phyloP scores from a whole-genome alignment of 2,113 vertebrate species.

The Gobio gobio region DNA sequence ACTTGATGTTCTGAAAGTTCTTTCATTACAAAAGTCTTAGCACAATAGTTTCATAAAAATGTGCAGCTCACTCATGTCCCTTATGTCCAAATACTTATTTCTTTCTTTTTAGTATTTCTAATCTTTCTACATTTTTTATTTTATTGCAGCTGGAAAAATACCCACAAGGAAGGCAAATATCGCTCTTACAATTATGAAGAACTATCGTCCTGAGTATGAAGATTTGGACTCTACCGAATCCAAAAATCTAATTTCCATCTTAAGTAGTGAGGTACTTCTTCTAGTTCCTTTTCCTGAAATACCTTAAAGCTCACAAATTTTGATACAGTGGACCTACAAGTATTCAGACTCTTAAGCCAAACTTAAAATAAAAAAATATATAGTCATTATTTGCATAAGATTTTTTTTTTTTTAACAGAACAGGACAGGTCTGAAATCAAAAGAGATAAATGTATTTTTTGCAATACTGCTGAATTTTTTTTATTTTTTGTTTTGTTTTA shows the following conservation, averaged over 20 bases:
- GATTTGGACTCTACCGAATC: conserved; percentile 56
- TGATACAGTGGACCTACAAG: not conserved
- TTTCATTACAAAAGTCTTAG: not conserved
- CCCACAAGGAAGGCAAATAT: conserved; percentile 66
- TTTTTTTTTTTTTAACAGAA: not conserved
- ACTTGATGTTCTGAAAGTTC: not conserved
- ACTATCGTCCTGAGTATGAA: conserved; percentile 47
- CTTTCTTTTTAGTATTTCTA: not conserved
- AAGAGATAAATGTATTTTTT: not conserved
- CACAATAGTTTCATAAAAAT: not conserved
- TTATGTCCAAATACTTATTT: not conserved
- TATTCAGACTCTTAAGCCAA: not conserved
- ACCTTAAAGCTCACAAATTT: not conserved
- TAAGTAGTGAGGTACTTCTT: conserved; percentile 61
- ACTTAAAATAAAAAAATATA: not conserved
- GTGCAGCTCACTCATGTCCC: not conserved
- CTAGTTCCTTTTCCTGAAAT: not conserved
- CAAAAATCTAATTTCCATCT: conserved; percentile 45
- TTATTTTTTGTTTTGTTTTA: not conserved
- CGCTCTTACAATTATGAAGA: conserved; percentile 57
- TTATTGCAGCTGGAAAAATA: conserved; percentile 52
- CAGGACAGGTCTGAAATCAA: not conserved
- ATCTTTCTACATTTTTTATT: not conserved
- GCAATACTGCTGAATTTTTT: not conserved
- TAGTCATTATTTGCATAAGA: not conserved